A percentile compares a stretch with the other conserved stretches of the same genome.
These are phyloP conservation scores for Ophthalmolycus amberensis DNA, from an alignment of 2,113 vertebrate species.

Conservation along the genomic window DNA sequence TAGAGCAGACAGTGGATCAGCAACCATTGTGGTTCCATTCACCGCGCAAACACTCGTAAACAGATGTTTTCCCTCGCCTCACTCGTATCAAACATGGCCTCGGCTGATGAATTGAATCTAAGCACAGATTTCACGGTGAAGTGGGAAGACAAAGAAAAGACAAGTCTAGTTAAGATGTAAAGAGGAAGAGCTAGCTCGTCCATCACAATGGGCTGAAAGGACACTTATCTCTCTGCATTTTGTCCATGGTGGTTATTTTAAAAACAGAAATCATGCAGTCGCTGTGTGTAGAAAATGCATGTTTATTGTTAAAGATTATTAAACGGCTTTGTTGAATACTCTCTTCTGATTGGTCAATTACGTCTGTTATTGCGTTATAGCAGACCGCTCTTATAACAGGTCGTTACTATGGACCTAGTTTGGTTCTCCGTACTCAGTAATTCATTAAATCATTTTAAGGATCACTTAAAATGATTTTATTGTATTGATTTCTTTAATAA, in stretches of 20 bases:
- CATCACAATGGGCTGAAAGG: not conserved
- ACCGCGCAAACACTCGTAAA: conserved; percentile 23
- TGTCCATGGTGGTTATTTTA: not conserved
- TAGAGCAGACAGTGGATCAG: conserved; percentile 1
- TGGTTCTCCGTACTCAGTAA: not conserved
- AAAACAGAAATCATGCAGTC: not conserved
- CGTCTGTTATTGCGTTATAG: no score
- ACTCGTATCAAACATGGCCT: not conserved
- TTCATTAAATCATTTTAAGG: not conserved
- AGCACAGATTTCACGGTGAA: not conserved
- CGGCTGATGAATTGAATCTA: not conserved
- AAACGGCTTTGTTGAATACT: not conserved
- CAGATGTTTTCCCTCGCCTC: not conserved
- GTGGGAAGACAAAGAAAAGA: not conserved
- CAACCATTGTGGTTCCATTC: conserved; percentile 22
- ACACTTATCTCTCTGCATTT: not conserved
- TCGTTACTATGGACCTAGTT: no score
- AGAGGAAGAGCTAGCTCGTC: not conserved
- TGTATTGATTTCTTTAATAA: no score
- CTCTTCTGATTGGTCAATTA: not conserved
- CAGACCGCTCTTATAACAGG: no score
- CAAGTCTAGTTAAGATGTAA: not conserved
- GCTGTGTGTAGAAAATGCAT: not conserved
- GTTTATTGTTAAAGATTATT: not conserved
- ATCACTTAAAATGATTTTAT: no score